Evolutionary conservation across 2,888 invertebrate genomes (phyloP), one percentile per base, ranked within the genome.

Genomic region (Lottia scabra): DNA sequence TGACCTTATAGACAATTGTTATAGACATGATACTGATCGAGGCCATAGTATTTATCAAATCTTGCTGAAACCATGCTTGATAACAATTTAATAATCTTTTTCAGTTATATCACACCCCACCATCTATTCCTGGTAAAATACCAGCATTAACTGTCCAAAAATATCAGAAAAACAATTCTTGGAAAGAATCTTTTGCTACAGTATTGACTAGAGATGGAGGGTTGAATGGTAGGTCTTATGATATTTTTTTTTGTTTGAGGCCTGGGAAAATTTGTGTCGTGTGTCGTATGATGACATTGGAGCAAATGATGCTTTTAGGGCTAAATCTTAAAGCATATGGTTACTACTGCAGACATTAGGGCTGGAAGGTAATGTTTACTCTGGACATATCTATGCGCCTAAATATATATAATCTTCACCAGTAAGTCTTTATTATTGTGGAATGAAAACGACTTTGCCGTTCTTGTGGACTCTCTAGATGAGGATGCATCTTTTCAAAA

Each of bases 71-170:
- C 13, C 6, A 38, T 8, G 2, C 2, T 2, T 2, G 30, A 4
- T 2, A 30, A 30, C 30, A 30, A 30, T 30, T 30, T 5, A 30
- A 30, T 5, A 30, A 30, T 30, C 30, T 30, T 5, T 67, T 76
- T 4, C 74, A 86, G 86, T 67, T 85, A 66, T 86, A 83, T 70
- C 84, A 83, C 68, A 82, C 80, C 0, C 85, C 86, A 15, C 86
- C 86, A 0, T 78, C 80, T 48, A 70, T 81, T 1, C 70, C 73
- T 6, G 78, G 79, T 63, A 72, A 75, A n/a, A 62, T 86, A 56
- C 66, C 79, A 23, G 27, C 75, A 6, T 62, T 65, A 13, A 13
- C 56, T 13, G 73, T 80, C 26, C 65, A 72, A 16, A 68, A 48
- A 23, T 76, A 77, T 27, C 70, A 66, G 2, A 69, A 27, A 43